Percentiles rank a stretch among this genome's conserved stretches.
Evolutionary conservation across 2,797 vertebrate genomes (phyloP).

Genomic region (Choloepus didactylus): DNA sequence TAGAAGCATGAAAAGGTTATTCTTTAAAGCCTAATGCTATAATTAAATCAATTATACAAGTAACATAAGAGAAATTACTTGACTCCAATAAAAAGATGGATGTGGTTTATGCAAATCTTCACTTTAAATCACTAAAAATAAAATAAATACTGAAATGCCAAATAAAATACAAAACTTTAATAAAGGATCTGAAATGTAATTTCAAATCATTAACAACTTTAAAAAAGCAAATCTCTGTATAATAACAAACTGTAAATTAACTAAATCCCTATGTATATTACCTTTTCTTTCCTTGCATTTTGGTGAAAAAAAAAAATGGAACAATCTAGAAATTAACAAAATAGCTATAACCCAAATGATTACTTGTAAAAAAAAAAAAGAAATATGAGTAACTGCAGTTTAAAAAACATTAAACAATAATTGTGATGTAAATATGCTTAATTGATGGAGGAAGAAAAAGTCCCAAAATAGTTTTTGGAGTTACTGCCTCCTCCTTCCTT

Average conservation of each 20-base stretch:
- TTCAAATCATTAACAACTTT: constrained; percentile 63
- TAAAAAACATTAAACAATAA: constrained; percentile 1
- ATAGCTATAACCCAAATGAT: neutral
- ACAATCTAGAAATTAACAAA: constrained; percentile 38
- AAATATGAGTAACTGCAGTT: neutral
- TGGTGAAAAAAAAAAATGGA: constrained; percentile 28
- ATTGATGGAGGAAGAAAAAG: neutral
- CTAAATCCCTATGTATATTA: neutral
- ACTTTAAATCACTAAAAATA: constrained; percentile 83
- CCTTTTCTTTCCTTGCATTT: neutral
- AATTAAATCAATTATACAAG: constrained; percentile 77
- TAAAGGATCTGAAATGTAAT: constrained; percentile 72
- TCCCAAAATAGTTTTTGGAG: neutral
- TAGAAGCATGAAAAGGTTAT: constrained; percentile 79
- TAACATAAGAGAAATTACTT: constrained; percentile 69
- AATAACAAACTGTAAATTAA: constrained; percentile 30
- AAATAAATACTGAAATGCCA: constrained; percentile 80
- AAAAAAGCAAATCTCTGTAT: constrained; percentile 61
- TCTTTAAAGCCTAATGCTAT: constrained; percentile 76
- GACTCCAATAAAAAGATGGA: constrained; percentile 62
- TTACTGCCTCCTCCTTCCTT: neutral
- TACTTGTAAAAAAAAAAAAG: constrained; percentile 15
- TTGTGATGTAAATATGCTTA: neutral
- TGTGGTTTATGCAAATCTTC: constrained; percentile 68
- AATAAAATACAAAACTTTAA: constrained; percentile 73